Evolutionary conservation across 2,888 invertebrate genomes (phyloP), one percentile per base, ranked within the genome.

Genomic region (Synergus itoensis): DNA sequence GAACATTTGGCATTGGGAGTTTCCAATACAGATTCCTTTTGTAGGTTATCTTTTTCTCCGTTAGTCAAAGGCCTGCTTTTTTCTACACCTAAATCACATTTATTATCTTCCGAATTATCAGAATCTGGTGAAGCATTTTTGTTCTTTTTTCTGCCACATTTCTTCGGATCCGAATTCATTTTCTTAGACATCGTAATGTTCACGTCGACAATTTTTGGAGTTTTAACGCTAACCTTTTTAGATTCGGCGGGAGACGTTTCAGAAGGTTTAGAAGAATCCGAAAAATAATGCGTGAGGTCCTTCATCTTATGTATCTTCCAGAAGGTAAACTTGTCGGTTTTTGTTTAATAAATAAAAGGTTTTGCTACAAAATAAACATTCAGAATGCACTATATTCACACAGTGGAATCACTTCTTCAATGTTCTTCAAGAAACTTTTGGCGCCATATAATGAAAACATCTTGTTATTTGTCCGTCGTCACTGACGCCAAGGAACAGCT

Each of bases 201-300:
- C 21, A 65, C 21, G 69, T 63, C 64, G 41, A 45, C 69, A 40
- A 79, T 18, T 77, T 78, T 76, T 81, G 75, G 76, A 80, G 67
- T 67, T 12, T 85, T 79, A 4, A 40, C 28, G 41, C 45, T 82
- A 76, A 84, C 84, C 80, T 83, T 84, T 36, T 78, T 75, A 18
- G 76, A 43, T 14, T 80, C 76, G n/a, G 73, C 21, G 43, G 81
- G 9, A 1, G 75, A 63, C 14, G 67, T 62, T 63, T 86, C 85
- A 21, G 76, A 60, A 5, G 81, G 57, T 81, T 84, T 89, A 12
- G 83, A 78, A 28, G 82, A 77, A 16, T 89, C 90, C 12, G 79
- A 78, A 77, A 91, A 90, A 78, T 90, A 90, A 62, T 88, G 87
- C 48, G 88, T 87, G 11, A 91, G 84, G 77, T 91, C 87, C 79